Base-by-base conservation (phyloP, 2,113 vertebrate genomes). In the Turnix velox region DNA sequence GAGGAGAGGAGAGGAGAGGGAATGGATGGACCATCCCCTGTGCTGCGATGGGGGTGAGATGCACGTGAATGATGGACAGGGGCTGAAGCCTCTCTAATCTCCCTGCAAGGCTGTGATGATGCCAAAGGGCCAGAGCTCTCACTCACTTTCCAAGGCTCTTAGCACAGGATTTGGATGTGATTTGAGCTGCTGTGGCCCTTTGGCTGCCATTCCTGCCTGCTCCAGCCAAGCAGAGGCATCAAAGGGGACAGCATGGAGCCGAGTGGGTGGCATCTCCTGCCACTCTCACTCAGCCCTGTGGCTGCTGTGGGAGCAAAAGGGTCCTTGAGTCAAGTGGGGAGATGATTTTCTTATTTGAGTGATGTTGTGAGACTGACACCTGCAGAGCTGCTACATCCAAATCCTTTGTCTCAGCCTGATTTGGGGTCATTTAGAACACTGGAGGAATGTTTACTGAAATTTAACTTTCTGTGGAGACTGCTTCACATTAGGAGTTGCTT, bases 51-150 rank as follows among this genome's bases (percentile, higher is more conserved):
- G 3, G 16, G 12, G 18, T 66, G 37, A 10, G 39, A 17, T 28
- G 20, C 0, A 0, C 6, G 4, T 1, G 3, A 42, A 19, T 0
- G 2, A 8, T 7, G n/a, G 18, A 23, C 45, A 19, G n/a, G 18
- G 31, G 8, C 77, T 23, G 84, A 46, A 63, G 24, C 49, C 7
- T 24, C 55, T 74, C 35, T 30, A 20, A 57, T 46, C 33, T 46
- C 67, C 37, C 49, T 33, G 61, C 74, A 59, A 22, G 10, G 65
- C 78, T 68, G 18, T 0, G 3, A 4, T 11, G n/a, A 35, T 59
- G 52, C 16, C 71, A 6, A 63, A 92, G 88, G 77, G 0, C 10
- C n/a, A 3, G 43, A 71, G 80, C 76, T 68, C n/a, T 58, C 2
- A 1, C 35, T 39, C 2, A 2, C 72, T 74, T 67, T 19, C 65